phyloP scores from a whole-genome alignment of 53 echinoderm and acorn worm species.

The Arbacia lixula region DNA sequence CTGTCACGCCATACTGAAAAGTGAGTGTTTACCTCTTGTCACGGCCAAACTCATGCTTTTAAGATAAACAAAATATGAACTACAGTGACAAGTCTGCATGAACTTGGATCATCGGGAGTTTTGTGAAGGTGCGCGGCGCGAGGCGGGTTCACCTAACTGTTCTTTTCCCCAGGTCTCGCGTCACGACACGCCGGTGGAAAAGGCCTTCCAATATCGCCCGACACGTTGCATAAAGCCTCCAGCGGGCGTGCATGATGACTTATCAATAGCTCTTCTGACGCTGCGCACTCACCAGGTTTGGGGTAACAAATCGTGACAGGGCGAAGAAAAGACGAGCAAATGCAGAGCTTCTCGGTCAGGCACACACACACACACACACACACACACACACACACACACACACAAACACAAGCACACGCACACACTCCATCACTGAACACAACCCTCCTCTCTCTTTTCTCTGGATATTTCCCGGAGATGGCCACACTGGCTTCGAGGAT shows the following conservation, averaged over 20 bases:
- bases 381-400: too few species aligned
- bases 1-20: too few species aligned
- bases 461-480: neutral
- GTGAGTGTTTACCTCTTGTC: too few species aligned
- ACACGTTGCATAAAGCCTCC: constrained; percentile 55
- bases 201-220: constrained; percentile 50
- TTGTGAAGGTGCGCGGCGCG: constrained; percentile 2
- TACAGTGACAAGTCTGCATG: constrained; percentile 49
- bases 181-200: constrained; percentile 35
- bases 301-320: too few species aligned
- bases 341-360: neutral
- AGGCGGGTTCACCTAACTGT: constrained; percentile 34
- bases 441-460: constrained; percentile 6
- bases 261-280: constrained; percentile 55
- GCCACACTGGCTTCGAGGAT: constrained; percentile 22
- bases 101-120: neutral
- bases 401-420: too few species aligned
- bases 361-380: too few species aligned
- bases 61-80: constrained; percentile 24
- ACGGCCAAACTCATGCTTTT: too few species aligned
- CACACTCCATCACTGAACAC: too few species aligned
- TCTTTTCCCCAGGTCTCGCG: constrained; percentile 16
- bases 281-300: constrained; percentile 32
- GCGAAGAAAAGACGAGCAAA: neutral
- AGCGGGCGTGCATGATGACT: constrained; percentile 51